Percentiles rank a stretch among this genome's conserved stretches.
Evolutionary conservation across 2,113 vertebrate species (phyloP).

Genomic region (Crotalus horridus): DNA sequence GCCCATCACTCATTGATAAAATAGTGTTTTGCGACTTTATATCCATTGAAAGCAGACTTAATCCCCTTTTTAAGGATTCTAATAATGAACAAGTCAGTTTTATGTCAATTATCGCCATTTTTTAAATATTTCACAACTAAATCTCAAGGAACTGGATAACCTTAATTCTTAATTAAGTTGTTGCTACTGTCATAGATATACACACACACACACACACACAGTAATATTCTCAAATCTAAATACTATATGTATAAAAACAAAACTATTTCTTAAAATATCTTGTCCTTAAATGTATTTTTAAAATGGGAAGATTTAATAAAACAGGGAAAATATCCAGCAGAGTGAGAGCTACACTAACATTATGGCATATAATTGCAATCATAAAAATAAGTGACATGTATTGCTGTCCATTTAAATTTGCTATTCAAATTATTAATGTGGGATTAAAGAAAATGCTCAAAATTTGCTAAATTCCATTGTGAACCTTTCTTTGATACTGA

Average conservation of each 20-base stretch:
- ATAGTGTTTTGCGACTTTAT: neutral
- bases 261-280: neutral
- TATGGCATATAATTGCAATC: neutral
- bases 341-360: neutral
- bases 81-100: neutral
- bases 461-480: neutral
- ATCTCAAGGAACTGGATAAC: conserved; percentile 12
- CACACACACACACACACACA: fast-evolving
- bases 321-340: neutral
- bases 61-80: conserved; percentile 16
- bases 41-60: conserved; percentile 20
- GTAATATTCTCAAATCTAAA: neutral
- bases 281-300: neutral
- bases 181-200: neutral
- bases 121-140: conserved; percentile 32
- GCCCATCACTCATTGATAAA: fast-evolving
- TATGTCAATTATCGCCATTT: neutral
- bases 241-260: neutral
- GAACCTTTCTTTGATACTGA: neutral
- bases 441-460: neutral
- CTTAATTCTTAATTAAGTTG: conserved; percentile 1
- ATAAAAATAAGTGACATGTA: neutral
- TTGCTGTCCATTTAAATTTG: neutral
- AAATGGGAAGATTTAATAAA: neutral
- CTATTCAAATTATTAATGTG: neutral